Percentiles rank a stretch among this genome's conserved stretches.
Conservation (phyloP, 1,140 invertebrate genomes). For the Matsumurasca onukii region DNA sequence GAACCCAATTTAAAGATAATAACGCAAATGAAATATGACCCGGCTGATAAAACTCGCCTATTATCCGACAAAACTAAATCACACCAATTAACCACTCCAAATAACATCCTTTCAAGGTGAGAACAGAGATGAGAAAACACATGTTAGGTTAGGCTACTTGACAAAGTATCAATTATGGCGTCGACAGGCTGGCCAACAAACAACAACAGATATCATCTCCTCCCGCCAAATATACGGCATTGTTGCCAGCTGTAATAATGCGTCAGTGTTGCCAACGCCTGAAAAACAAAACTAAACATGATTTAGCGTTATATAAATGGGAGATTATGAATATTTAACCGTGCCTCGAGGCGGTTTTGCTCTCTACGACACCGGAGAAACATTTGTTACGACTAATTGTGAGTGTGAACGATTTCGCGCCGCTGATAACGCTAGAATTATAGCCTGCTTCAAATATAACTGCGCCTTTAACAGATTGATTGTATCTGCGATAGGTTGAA, state of each 20-base stretch:
- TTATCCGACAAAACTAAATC: neutral
- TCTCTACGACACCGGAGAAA: neutral
- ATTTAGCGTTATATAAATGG: constrained; percentile 23
- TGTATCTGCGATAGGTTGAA: neutral
- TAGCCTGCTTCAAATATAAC: neutral
- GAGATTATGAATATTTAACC: constrained; percentile 13
- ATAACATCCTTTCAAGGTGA: neutral
- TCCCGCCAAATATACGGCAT: constrained; percentile 23
- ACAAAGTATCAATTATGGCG: constrained; percentile 24
- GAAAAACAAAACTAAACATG: neutral
- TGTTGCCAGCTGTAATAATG: constrained; percentile 4
- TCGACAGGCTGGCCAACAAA: constrained; percentile 20
- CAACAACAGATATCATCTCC: constrained; percentile 21
- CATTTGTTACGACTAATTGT: neutral
- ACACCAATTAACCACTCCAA: neutral
- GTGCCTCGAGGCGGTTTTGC: neutral
- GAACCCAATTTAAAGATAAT: no score
- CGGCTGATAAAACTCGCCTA: no score
- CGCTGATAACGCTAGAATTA: neutral
- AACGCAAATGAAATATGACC: no score
- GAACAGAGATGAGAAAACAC: neutral
- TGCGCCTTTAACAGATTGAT: neutral
- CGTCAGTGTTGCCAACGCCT: constrained; percentile 18
- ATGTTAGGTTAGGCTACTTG: neutral
- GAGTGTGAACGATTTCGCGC: neutral